Evolutionary conservation across 2,797 vertebrate species (phyloP).

Genomic region (Megaceryle alcyon): DNA sequence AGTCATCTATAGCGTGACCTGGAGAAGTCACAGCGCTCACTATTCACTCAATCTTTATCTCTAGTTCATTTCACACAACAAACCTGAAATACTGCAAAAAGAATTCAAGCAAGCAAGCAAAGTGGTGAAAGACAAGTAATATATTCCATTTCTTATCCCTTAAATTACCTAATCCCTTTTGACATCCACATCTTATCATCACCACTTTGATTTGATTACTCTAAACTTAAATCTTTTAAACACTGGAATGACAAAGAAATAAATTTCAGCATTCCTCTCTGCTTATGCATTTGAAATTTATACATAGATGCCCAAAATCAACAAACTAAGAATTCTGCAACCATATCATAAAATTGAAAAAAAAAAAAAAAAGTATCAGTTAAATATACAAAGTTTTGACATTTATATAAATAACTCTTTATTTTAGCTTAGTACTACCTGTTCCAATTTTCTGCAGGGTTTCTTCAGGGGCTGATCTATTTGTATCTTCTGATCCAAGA

Average conservation of each 20-base stretch:
- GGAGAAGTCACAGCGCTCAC: neutral
- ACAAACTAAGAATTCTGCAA: neutral
- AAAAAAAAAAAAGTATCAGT: neutral
- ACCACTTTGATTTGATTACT: neutral
- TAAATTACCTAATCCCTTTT: neutral
- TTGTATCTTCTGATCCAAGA: constrained; percentile 55
- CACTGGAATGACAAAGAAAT: neutral
- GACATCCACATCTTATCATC: neutral
- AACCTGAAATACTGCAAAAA: neutral
- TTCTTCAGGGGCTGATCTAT: constrained; percentile 32
- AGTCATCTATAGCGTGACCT: neutral
- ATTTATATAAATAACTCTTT: neutral
- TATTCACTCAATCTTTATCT: neutral
- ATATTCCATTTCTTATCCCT: neutral
- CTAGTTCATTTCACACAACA: neutral
- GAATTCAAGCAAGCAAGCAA: neutral
- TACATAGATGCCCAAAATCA: neutral
- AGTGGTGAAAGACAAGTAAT: neutral
- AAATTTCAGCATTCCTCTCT: neutral
- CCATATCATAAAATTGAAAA: accelerated
- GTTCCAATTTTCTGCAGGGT: constrained; percentile 32
- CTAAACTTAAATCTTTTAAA: neutral
- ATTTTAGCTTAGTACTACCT: constrained; percentile 52
- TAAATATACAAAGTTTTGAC: neutral
- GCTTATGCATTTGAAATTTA: neutral